Conservation (phyloP, 2,888 invertebrate species). For the Charanyca ferruginea region DNA sequence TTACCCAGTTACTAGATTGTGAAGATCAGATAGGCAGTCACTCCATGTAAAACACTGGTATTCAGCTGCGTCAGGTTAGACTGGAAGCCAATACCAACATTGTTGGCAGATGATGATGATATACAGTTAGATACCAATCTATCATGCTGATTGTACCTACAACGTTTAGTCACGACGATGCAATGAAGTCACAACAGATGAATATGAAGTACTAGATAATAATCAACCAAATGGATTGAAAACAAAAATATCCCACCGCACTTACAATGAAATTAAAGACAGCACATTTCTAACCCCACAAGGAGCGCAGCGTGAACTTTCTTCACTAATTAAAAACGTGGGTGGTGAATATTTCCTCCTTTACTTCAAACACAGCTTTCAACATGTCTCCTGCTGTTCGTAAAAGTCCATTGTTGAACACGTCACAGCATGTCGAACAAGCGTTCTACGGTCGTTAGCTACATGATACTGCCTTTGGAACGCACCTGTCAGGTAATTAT, state of each 20-base stretch:
- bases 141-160: too few species aligned
- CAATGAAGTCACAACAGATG: too few species aligned
- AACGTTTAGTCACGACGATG: too few species aligned
- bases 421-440: slow-evolving; percentile 51
- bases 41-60: too few species aligned
- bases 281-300: slow-evolving; percentile 14
- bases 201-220: too few species aligned
- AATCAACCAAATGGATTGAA: slow-evolving; percentile 23
- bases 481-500: slow-evolving; percentile 52
- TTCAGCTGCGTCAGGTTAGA: too few species aligned
- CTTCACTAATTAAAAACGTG: slow-evolving; percentile 60
- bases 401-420: slow-evolving; percentile 51
- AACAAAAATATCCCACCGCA: slow-evolving; percentile 7
- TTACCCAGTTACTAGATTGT: too few species aligned
- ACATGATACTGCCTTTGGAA: slow-evolving; percentile 21
- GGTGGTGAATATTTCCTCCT: slow-evolving; percentile 50
- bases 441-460: slow-evolving; percentile 20
- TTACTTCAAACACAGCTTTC: slow-evolving; percentile 20
- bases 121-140: too few species aligned
- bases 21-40: too few species aligned
- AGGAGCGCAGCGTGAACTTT: slow-evolving; percentile 48
- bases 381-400: slow-evolving; percentile 53
- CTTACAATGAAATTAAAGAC: slow-evolving; percentile 17
- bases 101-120: too few species aligned
- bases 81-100: too few species aligned